phyloP scores from a whole-genome alignment of 2,113 vertebrate species.

The Argyrosomus japonicus region DNA sequence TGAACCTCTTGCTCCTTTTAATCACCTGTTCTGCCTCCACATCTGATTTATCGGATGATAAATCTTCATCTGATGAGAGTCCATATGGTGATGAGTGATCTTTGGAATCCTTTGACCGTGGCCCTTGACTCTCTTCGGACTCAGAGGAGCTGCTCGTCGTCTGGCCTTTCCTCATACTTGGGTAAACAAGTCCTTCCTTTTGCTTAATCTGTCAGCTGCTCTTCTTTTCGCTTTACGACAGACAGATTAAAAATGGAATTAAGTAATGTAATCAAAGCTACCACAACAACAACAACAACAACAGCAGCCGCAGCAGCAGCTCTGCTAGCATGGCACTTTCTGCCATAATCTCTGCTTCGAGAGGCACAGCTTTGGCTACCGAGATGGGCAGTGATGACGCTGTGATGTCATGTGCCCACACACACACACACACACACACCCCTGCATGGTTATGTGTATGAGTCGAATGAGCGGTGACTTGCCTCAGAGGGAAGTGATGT shows the following conservation, averaged over 20 bases:
- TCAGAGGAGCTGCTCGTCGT: constrained; percentile 58
- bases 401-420: constrained; percentile 70
- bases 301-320: constrained; percentile 43
- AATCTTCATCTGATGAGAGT: constrained; percentile 48
- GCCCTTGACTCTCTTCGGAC: constrained; percentile 49
- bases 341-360: constrained; percentile 73
- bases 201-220: constrained; percentile 11
- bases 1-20: constrained; percentile 77
- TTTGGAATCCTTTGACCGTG: constrained; percentile 35
- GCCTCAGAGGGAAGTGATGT: constrained; percentile 79
- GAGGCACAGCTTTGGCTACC: constrained; percentile 62
- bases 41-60: neutral
- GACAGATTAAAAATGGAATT: neutral
- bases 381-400: constrained; percentile 75
- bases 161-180: constrained; percentile 63
- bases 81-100: constrained; percentile 11
- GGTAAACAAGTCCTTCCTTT: constrained; percentile 16
- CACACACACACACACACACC: constrained; percentile 35
- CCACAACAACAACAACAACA: constrained; percentile 22
- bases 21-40: constrained; percentile 47
- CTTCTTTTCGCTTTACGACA: constrained; percentile 1
- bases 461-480: constrained; percentile 70
- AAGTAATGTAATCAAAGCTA: constrained; percentile 13
- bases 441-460: constrained; percentile 66
- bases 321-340: constrained; percentile 67